These are phyloP conservation scores for Pangasius sanitwongsei DNA, from an alignment of 2,797 vertebrate genomes.

Conservation along the genomic window DNA sequence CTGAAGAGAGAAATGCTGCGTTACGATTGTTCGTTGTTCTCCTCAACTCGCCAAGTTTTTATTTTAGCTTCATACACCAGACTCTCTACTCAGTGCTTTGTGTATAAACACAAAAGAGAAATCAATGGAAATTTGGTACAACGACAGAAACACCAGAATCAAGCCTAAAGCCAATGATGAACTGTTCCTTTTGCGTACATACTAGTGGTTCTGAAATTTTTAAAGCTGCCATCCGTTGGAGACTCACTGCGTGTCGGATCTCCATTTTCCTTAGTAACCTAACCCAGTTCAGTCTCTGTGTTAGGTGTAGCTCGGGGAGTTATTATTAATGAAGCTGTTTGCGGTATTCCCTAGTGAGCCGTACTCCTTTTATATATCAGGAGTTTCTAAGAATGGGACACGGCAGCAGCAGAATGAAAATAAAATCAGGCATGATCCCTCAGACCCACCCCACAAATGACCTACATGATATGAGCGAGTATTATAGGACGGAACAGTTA, in stretches of 20 bases:
- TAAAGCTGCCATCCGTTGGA: not conserved
- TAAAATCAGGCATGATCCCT: not conserved
- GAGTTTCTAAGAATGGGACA: not conserved
- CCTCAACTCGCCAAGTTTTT: not conserved
- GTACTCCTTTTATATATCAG: not conserved
- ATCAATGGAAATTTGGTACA: not conserved
- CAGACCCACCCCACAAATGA: not conserved
- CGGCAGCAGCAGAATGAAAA: not conserved
- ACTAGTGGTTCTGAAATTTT: not conserved
- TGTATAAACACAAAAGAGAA: not conserved
- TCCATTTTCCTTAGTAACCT: not conserved
- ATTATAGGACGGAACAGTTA: not conserved
- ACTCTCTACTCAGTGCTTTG: not conserved
- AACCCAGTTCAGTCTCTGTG: slow-evolving; percentile 19
- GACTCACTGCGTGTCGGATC: not conserved
- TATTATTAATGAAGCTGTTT: slow-evolving; percentile 16
- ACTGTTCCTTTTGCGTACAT: not conserved
- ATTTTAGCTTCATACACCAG: not conserved
- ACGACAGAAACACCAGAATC: not conserved
- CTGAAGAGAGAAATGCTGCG: slow-evolving; percentile 65
- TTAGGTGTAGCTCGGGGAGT: not conserved
- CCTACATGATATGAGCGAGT: not conserved
- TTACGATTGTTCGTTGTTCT: not conserved
- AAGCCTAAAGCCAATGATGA: not conserved
- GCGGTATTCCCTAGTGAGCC: not conserved